Base-by-base conservation (phyloP, 2,113 vertebrate species). In the Mesitornis unicolor region DNA sequence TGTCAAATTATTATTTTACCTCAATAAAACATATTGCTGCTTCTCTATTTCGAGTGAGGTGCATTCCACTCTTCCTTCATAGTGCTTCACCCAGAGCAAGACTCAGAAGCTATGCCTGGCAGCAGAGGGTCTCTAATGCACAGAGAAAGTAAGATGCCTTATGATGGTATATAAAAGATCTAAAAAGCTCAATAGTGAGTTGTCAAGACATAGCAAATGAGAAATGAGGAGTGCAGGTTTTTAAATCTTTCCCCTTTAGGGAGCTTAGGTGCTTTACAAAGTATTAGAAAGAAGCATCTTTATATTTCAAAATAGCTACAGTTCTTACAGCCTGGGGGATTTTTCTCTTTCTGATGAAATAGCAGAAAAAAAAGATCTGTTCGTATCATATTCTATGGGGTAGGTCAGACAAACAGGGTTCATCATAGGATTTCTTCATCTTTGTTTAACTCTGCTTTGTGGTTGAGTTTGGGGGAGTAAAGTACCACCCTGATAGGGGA, bases 161-260 rank as follows among this genome's bases (percentile, higher is more conserved):
- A 63, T 84, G 56, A 67, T 89, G 54, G 67, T 70, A 78, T 36
- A 78, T 48, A 85, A 89, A 93, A 94, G 42, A 70, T 70, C 38
- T 71, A 35, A 79, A 87, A 91, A 70, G 8, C 77, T 89, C 47
- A 64, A 38, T 59, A 84, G 42, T 71, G 78, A 82, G 84, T 91
- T 89, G 35, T 78, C 81, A 82, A 73, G 65, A 76, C 10, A 56
- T 64, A 64, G 35, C 43, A 91, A 84, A 94, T 89, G 90, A 93
- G 84, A 95, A 95, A 94, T 59, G 69, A 94, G 47, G 42, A 95
- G 35, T 67, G 57, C 38, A 76, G 33, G 26, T 84, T 91, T 95
- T 94, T 36, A 94, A 84, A 87, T 93, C 50, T 94, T 82, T 87
- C 48, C 51, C 43, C 56, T 93, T 93, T 71, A 95, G 65, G 74